Evolutionary conservation across 2,888 invertebrate genomes (phyloP).

Genomic region (Thumatha senex): DNA sequence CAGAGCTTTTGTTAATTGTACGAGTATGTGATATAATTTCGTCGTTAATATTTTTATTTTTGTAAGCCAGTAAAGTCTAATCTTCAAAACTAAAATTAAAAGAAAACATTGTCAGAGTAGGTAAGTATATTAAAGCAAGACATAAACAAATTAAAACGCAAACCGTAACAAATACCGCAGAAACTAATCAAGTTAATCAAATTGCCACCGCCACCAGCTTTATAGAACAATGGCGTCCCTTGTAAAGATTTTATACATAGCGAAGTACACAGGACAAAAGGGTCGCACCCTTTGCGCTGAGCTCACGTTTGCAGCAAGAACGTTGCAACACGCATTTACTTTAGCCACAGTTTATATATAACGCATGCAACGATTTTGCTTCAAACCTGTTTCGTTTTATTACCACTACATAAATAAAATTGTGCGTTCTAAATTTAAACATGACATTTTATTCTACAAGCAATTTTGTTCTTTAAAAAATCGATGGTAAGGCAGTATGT

Average conservation of each 20-base stretch:
- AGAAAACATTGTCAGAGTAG: no score
- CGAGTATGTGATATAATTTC: no score
- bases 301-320: constrained; percentile 64
- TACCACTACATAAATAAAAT: constrained; percentile 33
- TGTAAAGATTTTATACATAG: constrained; percentile 35
- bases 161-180: not conserved
- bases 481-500: not conserved
- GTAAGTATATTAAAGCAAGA: no score
- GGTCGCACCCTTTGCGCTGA: constrained; percentile 64
- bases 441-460: constrained; percentile 9
- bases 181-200: constrained; percentile 13
- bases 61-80: no score
- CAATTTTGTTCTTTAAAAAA: constrained; percentile 17
- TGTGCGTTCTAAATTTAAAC: constrained; percentile 14
- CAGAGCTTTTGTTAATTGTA: no score
- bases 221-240: constrained; percentile 35
- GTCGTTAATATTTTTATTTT: no score
- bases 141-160: no score
- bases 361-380: constrained; percentile 25
- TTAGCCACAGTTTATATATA: constrained; percentile 7
- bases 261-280: constrained; percentile 42
- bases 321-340: constrained; percentile 56
- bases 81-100: no score
- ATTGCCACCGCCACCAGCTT: constrained; percentile 9
- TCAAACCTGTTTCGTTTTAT: constrained; percentile 31